phyloP scores from a whole-genome alignment of 2,888 invertebrate species.

The Galerucella calmariensis region DNA sequence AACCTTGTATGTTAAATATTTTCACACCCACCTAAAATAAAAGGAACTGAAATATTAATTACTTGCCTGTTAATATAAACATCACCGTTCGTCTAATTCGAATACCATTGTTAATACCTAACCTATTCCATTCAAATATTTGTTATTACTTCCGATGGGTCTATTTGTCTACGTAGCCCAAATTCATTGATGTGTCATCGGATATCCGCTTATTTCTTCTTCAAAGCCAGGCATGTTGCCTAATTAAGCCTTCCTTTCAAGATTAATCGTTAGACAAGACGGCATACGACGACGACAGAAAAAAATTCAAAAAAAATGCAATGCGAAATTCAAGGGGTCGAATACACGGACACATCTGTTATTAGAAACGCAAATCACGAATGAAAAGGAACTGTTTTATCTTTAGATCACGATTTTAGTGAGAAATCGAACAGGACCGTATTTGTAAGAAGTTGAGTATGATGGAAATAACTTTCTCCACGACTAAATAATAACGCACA shows the following conservation, averaged over 20 bases:
- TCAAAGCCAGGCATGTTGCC: slow-evolving; percentile 24
- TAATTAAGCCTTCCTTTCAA: slow-evolving; percentile 22
- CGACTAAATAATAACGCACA: no score
- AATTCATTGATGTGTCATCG: slow-evolving; percentile 26
- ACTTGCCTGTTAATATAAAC: neutral
- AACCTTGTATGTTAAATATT: neutral
- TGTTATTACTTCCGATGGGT: slow-evolving; percentile 12
- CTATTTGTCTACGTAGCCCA: slow-evolving; percentile 14
- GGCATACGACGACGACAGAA: neutral
- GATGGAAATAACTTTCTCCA: no score
- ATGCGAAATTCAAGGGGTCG: slow-evolving; percentile 31
- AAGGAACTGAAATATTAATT: neutral
- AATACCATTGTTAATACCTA: slow-evolving; percentile 14
- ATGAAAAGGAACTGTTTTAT: slow-evolving; percentile 34
- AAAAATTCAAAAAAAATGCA: slow-evolving; percentile 26
- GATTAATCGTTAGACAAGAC: slow-evolving; percentile 9
- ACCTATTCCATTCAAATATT: slow-evolving; percentile 22
- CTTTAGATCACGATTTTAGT: slow-evolving; percentile 22
- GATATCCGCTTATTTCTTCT: slow-evolving; percentile 25
- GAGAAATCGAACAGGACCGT: slow-evolving; percentile 21
- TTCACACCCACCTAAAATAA: neutral
- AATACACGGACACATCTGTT: slow-evolving; percentile 30
- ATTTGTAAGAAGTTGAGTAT: neutral
- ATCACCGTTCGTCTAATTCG: neutral
- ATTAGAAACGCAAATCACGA: slow-evolving; percentile 42